Base-by-base conservation (phyloP, 2,888 invertebrate species). In the Bellardia bayeri region DNA sequence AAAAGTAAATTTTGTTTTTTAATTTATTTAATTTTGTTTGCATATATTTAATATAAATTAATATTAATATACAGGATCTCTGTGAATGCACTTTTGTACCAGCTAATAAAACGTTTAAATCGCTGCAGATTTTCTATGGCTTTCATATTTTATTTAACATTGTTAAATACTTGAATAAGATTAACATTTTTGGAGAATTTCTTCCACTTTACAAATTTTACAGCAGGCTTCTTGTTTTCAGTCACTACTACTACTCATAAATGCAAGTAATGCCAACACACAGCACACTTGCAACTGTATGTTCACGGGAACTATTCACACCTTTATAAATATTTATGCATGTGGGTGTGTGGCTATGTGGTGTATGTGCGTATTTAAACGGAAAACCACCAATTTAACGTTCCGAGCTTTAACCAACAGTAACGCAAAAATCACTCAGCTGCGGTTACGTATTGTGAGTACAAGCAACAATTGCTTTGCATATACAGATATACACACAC, bases 391-490 rank as follows among this genome's bases (percentile, higher is more conserved):
- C 54, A 78, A 81, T 84, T 81, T 75, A 85, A 84, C 72, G 61
- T 68, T 58, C 56, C 63, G 68, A 54, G 45, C 45, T 74, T 71
- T 68, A 84, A 80, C 86, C 76, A 72, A 61, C 33, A 45, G 23
- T 54, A 85, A 75, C 54, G 42, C 80, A 69, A 85, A 82, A 87
- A 79, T 87, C 82, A 87, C 82, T 85, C 87, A 87, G 75, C 58
- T 75, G 79, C 58, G 82, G 84, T 87, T 84, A 63, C 16, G 16
- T 49, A 69, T 51, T 42, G 42, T 61, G 54, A 72, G 56, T 9
- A 40, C 63, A 84, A 71, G 83, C 86, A 87, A 84, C 83, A 87
- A 81, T 78, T 72, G 51, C 33, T 13, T 54, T 23, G n/a, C 42
- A 71, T 66, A 80, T 56, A 51, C 64, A 49, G 2, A 5, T 3